Base-by-base conservation (phyloP, 2,888 invertebrate species). In the Agrotis clavis region DNA sequence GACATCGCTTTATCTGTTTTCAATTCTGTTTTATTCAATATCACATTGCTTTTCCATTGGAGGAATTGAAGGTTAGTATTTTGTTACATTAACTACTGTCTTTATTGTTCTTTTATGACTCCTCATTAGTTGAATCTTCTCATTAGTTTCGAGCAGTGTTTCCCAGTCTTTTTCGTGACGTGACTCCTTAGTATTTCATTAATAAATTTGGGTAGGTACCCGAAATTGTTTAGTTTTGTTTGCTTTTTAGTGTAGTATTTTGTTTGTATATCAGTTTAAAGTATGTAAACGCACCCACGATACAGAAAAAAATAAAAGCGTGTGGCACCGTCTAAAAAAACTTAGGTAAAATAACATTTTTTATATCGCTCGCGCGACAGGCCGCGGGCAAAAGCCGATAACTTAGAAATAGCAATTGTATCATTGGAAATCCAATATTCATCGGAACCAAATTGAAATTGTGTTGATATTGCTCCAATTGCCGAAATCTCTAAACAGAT, bases 21-120 rank as follows among this genome's bases (percentile, higher is more conserved):
- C 74, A 61, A 74, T 82, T 60, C 68, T 90, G 18, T 67, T 86
- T 70, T 81, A 67, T 71, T 79, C 86, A 30, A 62, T 82, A 62
- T 80, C 83, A 59, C 64, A 86, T 82, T 84, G 86, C 77, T 41
- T 76, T 25, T 67, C 82, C 19, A 70, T 82, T 62, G 84, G 77
- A 67, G 75, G 74, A 59, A 63, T 63, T 73, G 72, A 56, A 84
- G 89, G 91, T 90, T 80, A 16, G 89, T 85, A 60, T 63, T 71
- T 77, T 82, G 60, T 79, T 83, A 77, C 21, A 73, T 80, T 79
- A 56, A 21, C 65, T 76, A 63, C 16, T 18, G 11, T 25, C 21
- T 67, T 9, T 68, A 14, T 56, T 67, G 54, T 41, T 63, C 57
- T 60, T 72, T 65, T 48, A n/a, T 48, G 5, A 25, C 53, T 77